Percentiles rank a stretch among this genome's conserved stretches.
These are phyloP conservation scores for Asbolus verrucosus DNA, from an alignment of 1,140 invertebrate genomes.

Conservation along the genomic window DNA sequence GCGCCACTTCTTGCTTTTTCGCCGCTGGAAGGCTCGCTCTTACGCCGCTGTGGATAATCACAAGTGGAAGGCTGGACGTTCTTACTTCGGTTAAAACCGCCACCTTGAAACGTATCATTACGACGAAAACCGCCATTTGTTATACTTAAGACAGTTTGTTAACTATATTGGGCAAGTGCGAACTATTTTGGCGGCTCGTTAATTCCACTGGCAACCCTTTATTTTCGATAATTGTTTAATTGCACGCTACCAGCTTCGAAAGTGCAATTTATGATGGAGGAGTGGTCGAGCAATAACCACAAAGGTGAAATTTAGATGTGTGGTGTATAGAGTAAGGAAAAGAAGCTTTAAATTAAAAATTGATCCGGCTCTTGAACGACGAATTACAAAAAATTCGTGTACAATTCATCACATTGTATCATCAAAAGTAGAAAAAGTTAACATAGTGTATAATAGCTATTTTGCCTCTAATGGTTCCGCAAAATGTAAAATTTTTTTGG, in stretches of 20 bases:
- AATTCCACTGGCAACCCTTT: constrained; percentile 34
- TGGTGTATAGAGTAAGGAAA: no score
- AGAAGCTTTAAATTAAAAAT: constrained; percentile 24
- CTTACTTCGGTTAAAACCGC: not conserved
- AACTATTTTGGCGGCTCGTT: constrained; percentile 38
- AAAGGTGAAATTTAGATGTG: no score
- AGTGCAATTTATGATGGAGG: constrained; percentile 4
- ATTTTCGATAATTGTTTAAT: constrained; percentile 45
- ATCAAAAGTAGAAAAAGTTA: no score
- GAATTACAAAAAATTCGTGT: no score
- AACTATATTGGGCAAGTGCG: constrained; percentile 41
- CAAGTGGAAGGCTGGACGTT: not conserved
- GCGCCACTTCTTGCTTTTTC: constrained; percentile 24
- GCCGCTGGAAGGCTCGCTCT: constrained; percentile 4
- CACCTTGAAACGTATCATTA: constrained; percentile 29
- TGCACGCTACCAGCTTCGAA: constrained; percentile 17
- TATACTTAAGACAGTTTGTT: constrained; percentile 30
- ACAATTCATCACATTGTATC: no score
- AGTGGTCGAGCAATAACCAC: no score
- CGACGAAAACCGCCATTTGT: constrained; percentile 10
- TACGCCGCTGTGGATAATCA: not conserved
- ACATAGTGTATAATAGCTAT: no score
- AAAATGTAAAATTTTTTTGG: no score
- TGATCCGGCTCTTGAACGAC: not conserved
- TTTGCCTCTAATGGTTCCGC: no score